Evolutionary conservation across 2,888 invertebrate genomes (phyloP), one percentile per base, ranked within the genome.

Genomic region (Lydus trimaculatus): DNA sequence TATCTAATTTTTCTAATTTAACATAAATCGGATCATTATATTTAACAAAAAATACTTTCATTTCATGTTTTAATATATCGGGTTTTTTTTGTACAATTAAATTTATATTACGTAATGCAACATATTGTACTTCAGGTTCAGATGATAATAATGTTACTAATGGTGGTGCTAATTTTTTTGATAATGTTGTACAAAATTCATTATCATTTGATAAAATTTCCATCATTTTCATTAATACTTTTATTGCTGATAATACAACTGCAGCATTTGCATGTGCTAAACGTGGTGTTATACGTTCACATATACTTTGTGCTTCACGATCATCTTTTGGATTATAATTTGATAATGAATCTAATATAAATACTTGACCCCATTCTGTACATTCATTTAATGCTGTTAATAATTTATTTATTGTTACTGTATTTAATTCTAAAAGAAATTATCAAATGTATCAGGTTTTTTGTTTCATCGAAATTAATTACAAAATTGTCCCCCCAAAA

Each of bases 1-100:
- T 99, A 84, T 99, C 99, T 79, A 99, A 83, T 84, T 99, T 99
- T 85, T 99, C 99, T 71, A 99, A 88, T 84, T 99, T 99, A 58
- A 99, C 99, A 85, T 99, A 99, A 84, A 99, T 99, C 0, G 99
- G 99, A 87, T 99, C 99, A 85, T 99, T 99, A 88, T 99, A 99
- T 83, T 99, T 99, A 43, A 99, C 99, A 85, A 99, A 99, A 88
- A 99, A 99, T 64, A 92, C 92, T 89, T 99, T 99, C 99, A 99
- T 99, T 87, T 99, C 99, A 81, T 99, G 98, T 84, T 99, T 99
- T 59, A 99, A 87, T 76, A 99, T 99, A 70, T 99, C 99, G 0
- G 99, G 97, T 58, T 98, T 90, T 85, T 99, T 99, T 86, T 99
- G 99, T 17, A 99, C 99, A 73, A 99, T 99, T 60, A 99, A 89